Conservation (phyloP, 2,797 vertebrate genomes). For the Scolopax rusticola region DNA sequence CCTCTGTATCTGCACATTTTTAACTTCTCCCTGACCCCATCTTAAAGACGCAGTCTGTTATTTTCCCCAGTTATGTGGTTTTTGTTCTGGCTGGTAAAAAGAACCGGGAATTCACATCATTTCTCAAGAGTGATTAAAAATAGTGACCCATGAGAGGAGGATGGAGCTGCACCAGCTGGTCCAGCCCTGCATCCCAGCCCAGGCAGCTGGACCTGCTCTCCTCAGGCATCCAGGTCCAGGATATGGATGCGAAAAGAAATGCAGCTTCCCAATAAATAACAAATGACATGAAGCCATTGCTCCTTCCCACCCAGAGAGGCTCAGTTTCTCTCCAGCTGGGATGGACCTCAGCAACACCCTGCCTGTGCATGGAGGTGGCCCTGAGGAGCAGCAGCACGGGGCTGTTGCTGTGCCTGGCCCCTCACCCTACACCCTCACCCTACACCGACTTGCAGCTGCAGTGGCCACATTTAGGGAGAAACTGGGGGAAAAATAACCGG, state of each 20-base stretch:
- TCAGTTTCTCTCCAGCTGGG: rapidly evolving
- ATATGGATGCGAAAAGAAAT: neutral
- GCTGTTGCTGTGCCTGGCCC: neutral
- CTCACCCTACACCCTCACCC: neutral
- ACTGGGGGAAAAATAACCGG: neutral
- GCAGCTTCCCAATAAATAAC: neutral
- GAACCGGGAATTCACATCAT: rapidly evolving
- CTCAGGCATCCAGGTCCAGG: neutral
- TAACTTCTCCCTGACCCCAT: neutral
- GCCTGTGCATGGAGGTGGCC: too few species aligned
- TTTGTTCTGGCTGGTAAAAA: neutral
- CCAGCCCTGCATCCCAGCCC: neutral
- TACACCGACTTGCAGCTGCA: neutral
- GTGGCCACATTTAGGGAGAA: rapidly evolving
- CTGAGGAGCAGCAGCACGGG: too few species aligned
- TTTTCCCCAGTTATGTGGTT: neutral
- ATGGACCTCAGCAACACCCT: neutral
- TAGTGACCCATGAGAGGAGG: neutral
- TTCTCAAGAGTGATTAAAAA: neutral
- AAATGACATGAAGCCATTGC: neutral
- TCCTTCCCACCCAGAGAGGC: neutral
- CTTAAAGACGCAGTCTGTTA: neutral
- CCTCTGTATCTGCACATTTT: constrained; percentile 29
- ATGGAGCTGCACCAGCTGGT: neutral
- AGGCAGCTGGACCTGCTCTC: rapidly evolving